Evolutionary conservation across 2,797 vertebrate species (phyloP).

Genomic region (Muscicapa comitata): DNA sequence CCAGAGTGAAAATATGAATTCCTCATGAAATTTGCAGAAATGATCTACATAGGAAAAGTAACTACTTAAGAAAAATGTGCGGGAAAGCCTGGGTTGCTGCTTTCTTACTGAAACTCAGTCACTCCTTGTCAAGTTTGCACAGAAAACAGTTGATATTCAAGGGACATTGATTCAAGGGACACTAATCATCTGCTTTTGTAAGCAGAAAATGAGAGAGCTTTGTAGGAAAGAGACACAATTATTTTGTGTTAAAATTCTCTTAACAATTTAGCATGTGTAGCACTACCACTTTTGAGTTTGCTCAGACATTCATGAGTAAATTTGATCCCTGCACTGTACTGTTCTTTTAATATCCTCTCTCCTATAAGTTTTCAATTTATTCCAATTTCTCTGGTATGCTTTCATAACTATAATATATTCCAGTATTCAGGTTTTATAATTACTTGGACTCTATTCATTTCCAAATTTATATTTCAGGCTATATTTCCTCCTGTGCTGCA

Average conservation of each 20-base stretch:
- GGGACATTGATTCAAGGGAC: neutral
- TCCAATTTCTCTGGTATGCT: neutral
- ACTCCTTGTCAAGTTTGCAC: neutral
- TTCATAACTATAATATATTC: constrained; percentile 16
- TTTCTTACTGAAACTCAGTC: neutral
- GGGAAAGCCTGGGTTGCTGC: neutral
- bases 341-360: constrained; percentile 20
- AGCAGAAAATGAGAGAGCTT: neutral
- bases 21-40: neutral
- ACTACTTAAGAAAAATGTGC: neutral
- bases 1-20: neutral
- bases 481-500: neutral
- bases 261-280: neutral
- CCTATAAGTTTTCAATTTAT: constrained; percentile 23
- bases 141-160: neutral
- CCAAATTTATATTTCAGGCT: constrained; percentile 11
- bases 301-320: neutral
- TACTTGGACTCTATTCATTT: constrained; percentile 16
- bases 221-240: neutral
- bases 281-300: neutral
- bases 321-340: constrained; percentile 1
- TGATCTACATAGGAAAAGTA: neutral
- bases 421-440: constrained; percentile 25
- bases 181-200: neutral
- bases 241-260: neutral